Evolutionary conservation across 2,888 invertebrate species (phyloP), one percentile per base, ranked within the genome.

Genomic region (Athetis lepigone): DNA sequence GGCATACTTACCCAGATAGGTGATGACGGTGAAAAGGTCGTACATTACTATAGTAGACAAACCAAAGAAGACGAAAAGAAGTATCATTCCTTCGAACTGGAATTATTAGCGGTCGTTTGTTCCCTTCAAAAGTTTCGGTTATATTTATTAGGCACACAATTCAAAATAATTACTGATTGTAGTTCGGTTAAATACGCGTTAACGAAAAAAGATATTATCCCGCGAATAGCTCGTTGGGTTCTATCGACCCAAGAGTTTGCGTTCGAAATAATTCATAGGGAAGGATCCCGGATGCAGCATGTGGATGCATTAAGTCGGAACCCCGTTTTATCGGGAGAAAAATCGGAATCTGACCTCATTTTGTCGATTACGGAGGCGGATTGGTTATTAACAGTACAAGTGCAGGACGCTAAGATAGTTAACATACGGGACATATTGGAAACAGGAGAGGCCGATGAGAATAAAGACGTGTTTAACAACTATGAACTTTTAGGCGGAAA

Each of bases 221-320:
- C 79, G 0, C 46, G 82, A n/a, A 78, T 80, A 16, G 69, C 64
- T n/a, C 36, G 80, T 4, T 82, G 81, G 81, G 73, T 79, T 3
- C 27, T 78, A 18, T 51, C 36, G 0, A 74, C 77, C 0, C 79
- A 81, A 63, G 81, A 80, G 11, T 81, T 71, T 33, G 33, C 57
- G 0, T 81, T 57, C 46, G 73, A 76, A 1, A 70, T 75, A 6
- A 19, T 62, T 8, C 75, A 77, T 52, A 64, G 70, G 36, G 58
- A 54, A 21, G 79, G 79, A 2, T 19, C 55, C 0, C 70, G 56
- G 1, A 79, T 79, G 77, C 70, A 65, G 19, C 79, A 79, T 8
- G 76, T 77, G 0, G 77, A 77, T 18, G 76, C 73, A 0, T 39
- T 79, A 1, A 75, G 71, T 37, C 39, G 74, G 18, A 79, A 79